Evolutionary conservation across 53 echinoderm and acorn worm genomes (phyloP).

Genomic region (Luidia sarsii): DNA sequence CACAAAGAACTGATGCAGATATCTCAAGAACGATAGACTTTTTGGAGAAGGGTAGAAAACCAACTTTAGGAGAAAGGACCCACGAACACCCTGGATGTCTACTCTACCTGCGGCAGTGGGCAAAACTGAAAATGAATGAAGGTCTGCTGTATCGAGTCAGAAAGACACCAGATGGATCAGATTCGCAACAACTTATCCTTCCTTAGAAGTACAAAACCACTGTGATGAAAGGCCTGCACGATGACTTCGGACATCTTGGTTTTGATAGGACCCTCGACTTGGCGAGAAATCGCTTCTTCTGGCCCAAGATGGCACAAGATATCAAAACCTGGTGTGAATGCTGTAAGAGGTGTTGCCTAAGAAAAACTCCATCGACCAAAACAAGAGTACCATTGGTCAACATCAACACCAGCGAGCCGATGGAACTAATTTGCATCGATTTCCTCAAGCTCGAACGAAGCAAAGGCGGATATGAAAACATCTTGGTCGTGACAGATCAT

Average conservation of each 20-base stretch:
- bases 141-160: slow-evolving; percentile 30
- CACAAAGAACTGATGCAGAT: background rate
- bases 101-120: slow-evolving; percentile 50
- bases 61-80: background rate
- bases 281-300: slow-evolving; percentile 46
- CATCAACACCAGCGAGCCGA: slow-evolving; percentile 51
- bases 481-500: background rate
- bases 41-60: background rate
- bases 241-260: slow-evolving; percentile 62
- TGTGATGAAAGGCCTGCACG: slow-evolving; percentile 32
- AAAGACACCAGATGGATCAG: background rate
- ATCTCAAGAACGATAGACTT: background rate
- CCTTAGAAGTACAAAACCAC: slow-evolving; percentile 6
- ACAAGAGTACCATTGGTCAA: slow-evolving; percentile 56
- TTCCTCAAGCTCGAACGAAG: slow-evolving; percentile 42
- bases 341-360: slow-evolving; percentile 32
- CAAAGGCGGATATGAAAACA: background rate
- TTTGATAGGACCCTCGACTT: slow-evolving; percentile 46
- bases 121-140: slow-evolving; percentile 21
- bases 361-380: slow-evolving; percentile 7
- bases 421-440: slow-evolving; percentile 60
- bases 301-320: slow-evolving; percentile 56
- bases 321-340: slow-evolving; percentile 51
- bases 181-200: slow-evolving; percentile 34
- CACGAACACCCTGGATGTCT: background rate